Conservation (phyloP, 2,888 invertebrate genomes). For the Gnatocerus cornutus region DNA sequence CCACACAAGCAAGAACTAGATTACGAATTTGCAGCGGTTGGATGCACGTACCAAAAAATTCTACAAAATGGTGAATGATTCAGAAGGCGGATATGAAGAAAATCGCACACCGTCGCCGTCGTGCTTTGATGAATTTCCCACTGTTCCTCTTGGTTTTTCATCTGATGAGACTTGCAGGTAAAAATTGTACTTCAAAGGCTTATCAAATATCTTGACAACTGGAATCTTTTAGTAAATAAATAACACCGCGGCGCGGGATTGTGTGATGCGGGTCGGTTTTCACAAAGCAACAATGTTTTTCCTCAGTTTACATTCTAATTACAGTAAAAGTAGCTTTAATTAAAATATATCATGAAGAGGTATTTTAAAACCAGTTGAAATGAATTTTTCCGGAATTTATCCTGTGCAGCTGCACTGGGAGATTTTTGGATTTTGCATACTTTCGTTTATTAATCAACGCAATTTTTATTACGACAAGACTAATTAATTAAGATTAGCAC, state of each 20-base stretch:
- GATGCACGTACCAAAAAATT: constrained; percentile 37
- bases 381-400: not conserved
- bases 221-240: too few species aligned
- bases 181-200: constrained; percentile 2
- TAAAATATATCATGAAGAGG: not conserved
- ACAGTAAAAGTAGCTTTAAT: not conserved
- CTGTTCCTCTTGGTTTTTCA: constrained; percentile 58
- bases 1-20: constrained; percentile 23
- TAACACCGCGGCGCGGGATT: not conserved
- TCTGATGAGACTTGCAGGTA: constrained; percentile 58
- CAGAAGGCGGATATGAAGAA: constrained; percentile 64
- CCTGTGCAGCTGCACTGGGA: not conserved
- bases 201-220: not conserved
- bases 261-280: not conserved
- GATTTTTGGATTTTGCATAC: too few species aligned
- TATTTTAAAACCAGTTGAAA: not conserved
- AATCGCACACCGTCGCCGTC: constrained; percentile 57
- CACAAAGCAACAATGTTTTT: not conserved
- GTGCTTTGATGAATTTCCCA: constrained; percentile 58
- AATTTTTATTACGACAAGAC: not conserved
- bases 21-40: constrained; percentile 18
- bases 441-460: too few species aligned
- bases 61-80: constrained; percentile 63
- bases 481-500: constrained; percentile 4
- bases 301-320: not conserved